Evolutionary conservation across 2,888 invertebrate species (phyloP).

Genomic region (Agriotes lineatus): DNA sequence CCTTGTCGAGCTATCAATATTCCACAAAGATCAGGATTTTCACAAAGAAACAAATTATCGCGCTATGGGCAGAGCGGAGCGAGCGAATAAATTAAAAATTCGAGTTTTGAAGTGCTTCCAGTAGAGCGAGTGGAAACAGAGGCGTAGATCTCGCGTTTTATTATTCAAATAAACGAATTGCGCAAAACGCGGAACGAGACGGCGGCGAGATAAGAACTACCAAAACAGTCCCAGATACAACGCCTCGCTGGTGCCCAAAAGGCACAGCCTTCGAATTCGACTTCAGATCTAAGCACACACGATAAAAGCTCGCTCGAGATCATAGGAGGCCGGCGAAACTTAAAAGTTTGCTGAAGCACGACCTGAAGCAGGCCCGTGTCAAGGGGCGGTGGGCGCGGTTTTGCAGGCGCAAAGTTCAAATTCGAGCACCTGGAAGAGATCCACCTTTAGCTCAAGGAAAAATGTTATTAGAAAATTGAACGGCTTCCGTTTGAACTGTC

Average conservation of each 20-base stretch:
- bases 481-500: no score
- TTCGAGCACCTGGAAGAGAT: no score
- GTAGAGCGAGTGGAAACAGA: conserved; percentile 17
- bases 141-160: conserved; percentile 13
- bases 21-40: conserved; percentile 26
- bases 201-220: conserved; percentile 14
- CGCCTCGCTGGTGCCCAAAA: conserved; percentile 14
- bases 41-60: conserved; percentile 49
- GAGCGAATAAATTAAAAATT: conserved; percentile 46
- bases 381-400: no score
- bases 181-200: conserved; percentile 3
- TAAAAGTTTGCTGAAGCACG: conserved; percentile 2
- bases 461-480: no score
- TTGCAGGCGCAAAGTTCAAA: no score
- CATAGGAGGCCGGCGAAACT: conserved; percentile 9
- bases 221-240: conserved; percentile 21
- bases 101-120: conserved; percentile 18
- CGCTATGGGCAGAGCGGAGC: conserved; percentile 41
- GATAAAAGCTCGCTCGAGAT: conserved; percentile 19
- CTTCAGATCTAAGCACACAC: conserved; percentile 15
- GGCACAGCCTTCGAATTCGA: conserved; percentile 17
- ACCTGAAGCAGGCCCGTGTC: no score
- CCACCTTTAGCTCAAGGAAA: no score
- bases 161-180: conserved; percentile 16
- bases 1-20: conserved; percentile 24